Evolutionary conservation across 2,113 vertebrate genomes (phyloP).

Genomic region (Catharus fuscescens): DNA sequence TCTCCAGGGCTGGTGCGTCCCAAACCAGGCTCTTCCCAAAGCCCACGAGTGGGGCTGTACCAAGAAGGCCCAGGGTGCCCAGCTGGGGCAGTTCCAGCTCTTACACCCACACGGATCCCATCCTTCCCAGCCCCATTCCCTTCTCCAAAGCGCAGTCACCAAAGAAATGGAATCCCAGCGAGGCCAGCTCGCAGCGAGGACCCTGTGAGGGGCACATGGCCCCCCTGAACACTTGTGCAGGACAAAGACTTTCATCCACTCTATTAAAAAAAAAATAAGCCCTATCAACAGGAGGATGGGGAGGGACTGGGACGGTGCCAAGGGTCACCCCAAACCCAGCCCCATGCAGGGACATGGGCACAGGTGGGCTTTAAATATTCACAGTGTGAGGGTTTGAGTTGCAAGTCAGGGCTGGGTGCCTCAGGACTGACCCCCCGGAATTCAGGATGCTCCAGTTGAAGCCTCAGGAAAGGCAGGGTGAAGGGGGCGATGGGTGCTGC

Average conservation of each 20-base stretch:
- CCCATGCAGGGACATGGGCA: neutral
- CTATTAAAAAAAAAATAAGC: neutral
- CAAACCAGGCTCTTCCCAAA: neutral
- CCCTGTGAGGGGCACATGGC: neutral
- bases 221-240: neutral
- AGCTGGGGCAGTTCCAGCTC: neutral
- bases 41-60: neutral
- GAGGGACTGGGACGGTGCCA: neutral
- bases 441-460: neutral
- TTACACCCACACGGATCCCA: rapidly evolving
- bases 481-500: neutral
- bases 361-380: constrained; percentile 57
- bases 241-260: neutral
- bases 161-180: neutral
- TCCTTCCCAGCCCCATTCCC: neutral
- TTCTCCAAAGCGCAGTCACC: neutral
- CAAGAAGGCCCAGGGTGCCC: neutral
- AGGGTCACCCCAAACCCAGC: neutral
- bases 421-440: neutral
- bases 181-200: constrained; percentile 40
- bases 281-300: neutral
- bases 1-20: neutral
- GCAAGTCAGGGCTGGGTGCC: neutral
- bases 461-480: neutral
- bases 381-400: constrained; percentile 76